Conservation (phyloP, 2,888 invertebrate genomes). For the Cephus pulcher region DNA sequence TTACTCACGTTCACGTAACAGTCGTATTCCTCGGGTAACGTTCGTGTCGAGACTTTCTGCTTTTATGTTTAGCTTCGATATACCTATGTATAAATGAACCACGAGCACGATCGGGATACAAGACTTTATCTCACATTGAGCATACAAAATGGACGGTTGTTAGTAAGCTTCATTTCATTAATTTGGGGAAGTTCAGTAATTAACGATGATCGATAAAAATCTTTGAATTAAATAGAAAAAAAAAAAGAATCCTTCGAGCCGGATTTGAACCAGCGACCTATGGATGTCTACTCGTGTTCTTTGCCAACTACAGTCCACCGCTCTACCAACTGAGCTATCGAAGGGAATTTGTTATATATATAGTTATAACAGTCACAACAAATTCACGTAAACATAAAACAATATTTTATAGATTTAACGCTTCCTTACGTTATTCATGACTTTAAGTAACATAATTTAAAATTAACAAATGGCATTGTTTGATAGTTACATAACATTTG, state of each 20-base stretch:
- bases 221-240: conserved; percentile 9
- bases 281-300: conserved; percentile 46
- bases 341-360: conserved; percentile 40
- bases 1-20: not conserved
- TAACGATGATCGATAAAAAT: not conserved
- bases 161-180: not conserved
- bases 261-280: conserved; percentile 64
- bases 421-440: not conserved
- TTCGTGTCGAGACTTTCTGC: not conserved
- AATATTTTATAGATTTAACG: not conserved
- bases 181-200: not conserved
- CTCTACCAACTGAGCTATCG: conserved; percentile 68
- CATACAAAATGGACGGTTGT: not conserved
- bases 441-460: not conserved
- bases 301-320: conserved; percentile 64
- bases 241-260: conserved; percentile 57
- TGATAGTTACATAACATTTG: not conserved
- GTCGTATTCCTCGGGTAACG: not conserved
- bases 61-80: not conserved
- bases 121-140: not conserved
- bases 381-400: not conserved
- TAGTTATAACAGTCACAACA: not conserved
- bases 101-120: conserved; percentile 37
- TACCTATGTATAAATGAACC: conserved; percentile 13
- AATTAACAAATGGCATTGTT: not conserved